Evolutionary conservation across 2,888 invertebrate genomes (phyloP).

Genomic region (Tupiocoris notatus): DNA sequence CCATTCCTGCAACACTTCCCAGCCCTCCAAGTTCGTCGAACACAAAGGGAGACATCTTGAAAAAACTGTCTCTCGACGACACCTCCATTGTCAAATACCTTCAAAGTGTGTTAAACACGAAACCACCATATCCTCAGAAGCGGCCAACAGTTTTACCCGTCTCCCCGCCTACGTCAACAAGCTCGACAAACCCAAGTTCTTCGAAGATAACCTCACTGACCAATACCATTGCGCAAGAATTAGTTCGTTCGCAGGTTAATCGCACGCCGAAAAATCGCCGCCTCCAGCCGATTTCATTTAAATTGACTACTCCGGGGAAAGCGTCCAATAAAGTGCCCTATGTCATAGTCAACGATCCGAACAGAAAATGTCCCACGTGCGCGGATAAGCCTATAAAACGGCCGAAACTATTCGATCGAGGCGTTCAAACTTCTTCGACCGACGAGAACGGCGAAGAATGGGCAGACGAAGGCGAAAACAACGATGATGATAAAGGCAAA

Average conservation of each 20-base stretch:
- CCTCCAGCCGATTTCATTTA: neutral
- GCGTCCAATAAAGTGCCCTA: neutral
- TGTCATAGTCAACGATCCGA: neutral
- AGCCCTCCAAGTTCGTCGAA: neutral
- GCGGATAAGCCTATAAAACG: neutral
- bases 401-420: neutral
- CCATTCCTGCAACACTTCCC: neutral
- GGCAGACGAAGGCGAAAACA: too few species aligned
- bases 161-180: neutral
- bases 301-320: neutral
- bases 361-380: neutral
- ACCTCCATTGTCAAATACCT: neutral
- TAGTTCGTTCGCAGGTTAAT: too few species aligned
- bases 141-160: too few species aligned
- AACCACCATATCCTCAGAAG: neutral
- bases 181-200: neutral
- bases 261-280: too few species aligned
- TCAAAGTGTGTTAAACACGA: neutral
- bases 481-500: too few species aligned
- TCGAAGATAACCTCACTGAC: neutral
- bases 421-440: neutral
- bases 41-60: neutral
- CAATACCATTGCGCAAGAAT: neutral
- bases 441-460: neutral
- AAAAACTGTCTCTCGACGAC: neutral